A percentile compares a stretch with the other conserved stretches of the same genome.
phyloP scores from a whole-genome alignment of 2,797 vertebrate species.

The Syngnathus acus region DNA sequence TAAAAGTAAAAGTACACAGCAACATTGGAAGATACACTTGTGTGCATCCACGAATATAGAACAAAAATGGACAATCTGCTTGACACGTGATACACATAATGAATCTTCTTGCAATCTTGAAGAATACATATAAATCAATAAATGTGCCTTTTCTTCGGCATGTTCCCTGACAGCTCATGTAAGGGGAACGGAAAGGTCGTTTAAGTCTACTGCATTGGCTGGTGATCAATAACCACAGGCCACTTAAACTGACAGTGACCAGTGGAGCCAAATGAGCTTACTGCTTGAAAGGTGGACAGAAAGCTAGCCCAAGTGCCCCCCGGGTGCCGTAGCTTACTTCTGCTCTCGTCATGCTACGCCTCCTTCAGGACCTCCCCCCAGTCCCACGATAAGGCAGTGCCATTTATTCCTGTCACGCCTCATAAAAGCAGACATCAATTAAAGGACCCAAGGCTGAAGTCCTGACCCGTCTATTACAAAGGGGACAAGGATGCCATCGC shows the following conservation, averaged over 20 bases:
- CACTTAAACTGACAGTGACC: constrained; percentile 43
- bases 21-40: not conserved
- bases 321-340: constrained; percentile 51
- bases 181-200: constrained; percentile 2
- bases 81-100: not conserved
- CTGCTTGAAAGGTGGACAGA: constrained; percentile 29
- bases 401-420: constrained; percentile 62
- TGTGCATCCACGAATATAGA: not conserved
- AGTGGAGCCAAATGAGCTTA: constrained; percentile 23
- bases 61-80: not conserved
- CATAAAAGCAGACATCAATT: constrained; percentile 69
- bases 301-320: constrained; percentile 29
- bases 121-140: constrained; percentile 12
- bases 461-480: constrained; percentile 61
- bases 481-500: constrained; percentile 42
- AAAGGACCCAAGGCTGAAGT: constrained; percentile 43
- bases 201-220: constrained; percentile 32
- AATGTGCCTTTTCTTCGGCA: constrained; percentile 3
- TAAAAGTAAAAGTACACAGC: not conserved
- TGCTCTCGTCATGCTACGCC: constrained; percentile 41
- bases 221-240: constrained; percentile 46
- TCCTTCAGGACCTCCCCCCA: constrained; percentile 35
- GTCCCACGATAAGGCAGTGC: constrained; percentile 46
- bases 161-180: constrained; percentile 4
- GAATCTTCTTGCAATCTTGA: constrained; percentile 5